Percentiles rank a stretch among this genome's conserved stretches.
phyloP scores from a whole-genome alignment of 2,797 vertebrate species.

The Gymnothorax javanicus region DNA sequence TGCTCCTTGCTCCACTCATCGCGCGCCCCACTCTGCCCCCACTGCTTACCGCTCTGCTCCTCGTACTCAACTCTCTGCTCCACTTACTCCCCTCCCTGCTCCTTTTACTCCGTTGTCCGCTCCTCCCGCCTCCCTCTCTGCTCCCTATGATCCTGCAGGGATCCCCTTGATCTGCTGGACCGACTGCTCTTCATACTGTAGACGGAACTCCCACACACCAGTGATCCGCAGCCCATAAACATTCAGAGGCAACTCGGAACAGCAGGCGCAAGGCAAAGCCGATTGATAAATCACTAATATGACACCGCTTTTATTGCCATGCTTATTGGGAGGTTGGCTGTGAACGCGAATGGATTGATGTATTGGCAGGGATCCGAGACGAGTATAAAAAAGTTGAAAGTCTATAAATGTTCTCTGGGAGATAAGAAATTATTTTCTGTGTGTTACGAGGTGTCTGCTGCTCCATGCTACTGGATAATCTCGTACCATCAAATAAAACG shows the following conservation, averaged over 20 bases:
- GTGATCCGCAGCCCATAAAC: slow-evolving; percentile 20
- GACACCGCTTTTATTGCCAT: not conserved
- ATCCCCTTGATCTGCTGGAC: slow-evolving; percentile 34
- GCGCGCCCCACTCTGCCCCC: no score
- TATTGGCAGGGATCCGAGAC: slow-evolving; percentile 1
- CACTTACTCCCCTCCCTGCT: no score
- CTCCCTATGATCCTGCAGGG: slow-evolving; percentile 39
- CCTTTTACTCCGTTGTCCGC: not conserved
- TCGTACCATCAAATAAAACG: not conserved
- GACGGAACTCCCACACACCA: slow-evolving; percentile 28
- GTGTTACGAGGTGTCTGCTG: not conserved
- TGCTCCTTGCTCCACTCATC: no score
- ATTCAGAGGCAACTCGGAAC: not conserved
- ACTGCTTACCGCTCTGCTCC: no score
- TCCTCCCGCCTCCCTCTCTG: slow-evolving; percentile 45
- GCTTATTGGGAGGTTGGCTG: slow-evolving; percentile 4
- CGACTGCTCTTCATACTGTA: not conserved
- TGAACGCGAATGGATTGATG: not conserved
- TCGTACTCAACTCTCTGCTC: no score
- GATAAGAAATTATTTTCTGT: slow-evolving; percentile 8
- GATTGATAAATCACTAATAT: slow-evolving; percentile 12
- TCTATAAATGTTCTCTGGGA: slow-evolving; percentile 7
- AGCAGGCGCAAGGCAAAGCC: not conserved
- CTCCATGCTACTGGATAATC: slow-evolving; percentile 1
- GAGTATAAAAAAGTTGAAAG: not conserved